phyloP scores from a whole-genome alignment of 2,797 vertebrate genomes.

The Prionace glauca region DNA sequence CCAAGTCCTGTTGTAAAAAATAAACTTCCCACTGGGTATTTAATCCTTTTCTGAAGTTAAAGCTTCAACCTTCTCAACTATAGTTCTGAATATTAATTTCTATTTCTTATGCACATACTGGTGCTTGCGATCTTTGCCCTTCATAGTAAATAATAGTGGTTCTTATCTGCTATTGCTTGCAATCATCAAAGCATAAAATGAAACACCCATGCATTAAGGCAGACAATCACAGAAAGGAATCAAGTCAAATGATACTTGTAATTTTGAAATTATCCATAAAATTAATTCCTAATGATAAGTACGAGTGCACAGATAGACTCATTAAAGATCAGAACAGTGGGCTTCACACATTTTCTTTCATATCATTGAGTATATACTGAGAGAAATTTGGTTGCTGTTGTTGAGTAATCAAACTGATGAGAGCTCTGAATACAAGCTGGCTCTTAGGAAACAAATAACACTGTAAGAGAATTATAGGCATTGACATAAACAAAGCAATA shows the following conservation, averaged over 20 bases:
- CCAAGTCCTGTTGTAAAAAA: not conserved
- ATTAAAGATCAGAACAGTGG: slow-evolving; percentile 22
- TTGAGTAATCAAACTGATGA: not conserved
- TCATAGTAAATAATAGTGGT: not conserved
- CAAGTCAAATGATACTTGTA: not conserved
- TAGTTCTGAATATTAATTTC: slow-evolving; percentile 18
- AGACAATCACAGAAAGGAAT: slow-evolving; percentile 1
- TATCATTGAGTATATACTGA: not conserved
- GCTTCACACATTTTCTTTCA: not conserved
- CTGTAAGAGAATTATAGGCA: not conserved
- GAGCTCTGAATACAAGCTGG: not conserved
- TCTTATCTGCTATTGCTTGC: not conserved
- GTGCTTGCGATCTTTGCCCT: not conserved
- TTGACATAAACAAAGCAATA: no score
- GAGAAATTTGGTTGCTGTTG: not conserved
- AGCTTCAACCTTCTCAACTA: not conserved
- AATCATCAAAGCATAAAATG: not conserved
- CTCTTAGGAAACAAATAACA: not conserved
- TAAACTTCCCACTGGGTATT: not conserved
- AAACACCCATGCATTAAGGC: slow-evolving; percentile 1
- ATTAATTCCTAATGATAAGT: slow-evolving; percentile 3
- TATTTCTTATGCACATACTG: not conserved
- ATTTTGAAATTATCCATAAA: slow-evolving; percentile 36
- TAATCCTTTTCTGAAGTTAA: slow-evolving; percentile 11
- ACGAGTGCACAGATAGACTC: not conserved